phyloP scores from a whole-genome alignment of 53 echinoderm and acorn worm genomes.

The Arbacia lixula region DNA sequence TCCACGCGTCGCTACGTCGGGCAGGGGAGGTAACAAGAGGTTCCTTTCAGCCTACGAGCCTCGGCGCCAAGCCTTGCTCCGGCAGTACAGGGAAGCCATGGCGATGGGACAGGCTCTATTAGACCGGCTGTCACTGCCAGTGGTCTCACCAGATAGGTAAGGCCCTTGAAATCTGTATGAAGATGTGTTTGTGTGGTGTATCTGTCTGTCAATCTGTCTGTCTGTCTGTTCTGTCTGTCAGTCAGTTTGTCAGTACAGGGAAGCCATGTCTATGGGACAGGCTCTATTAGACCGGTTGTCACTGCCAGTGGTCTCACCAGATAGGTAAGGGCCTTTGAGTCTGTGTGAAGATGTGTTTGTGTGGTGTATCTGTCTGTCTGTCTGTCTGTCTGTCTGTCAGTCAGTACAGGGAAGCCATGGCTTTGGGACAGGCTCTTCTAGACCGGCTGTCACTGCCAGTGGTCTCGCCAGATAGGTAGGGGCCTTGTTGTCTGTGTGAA shows the following conservation, averaged over 20 bases:
- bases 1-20: slow-evolving; percentile 71
- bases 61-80: slow-evolving; percentile 66
- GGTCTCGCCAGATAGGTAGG: slow-evolving; percentile 79
- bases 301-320: slow-evolving; percentile 78
- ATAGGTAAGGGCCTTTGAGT: too few relatives aligned
- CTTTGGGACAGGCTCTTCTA: slow-evolving; percentile 84
- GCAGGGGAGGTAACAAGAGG: slow-evolving; percentile 48
- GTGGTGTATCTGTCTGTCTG: not conserved
- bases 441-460: slow-evolving; percentile 76
- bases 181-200: too few relatives aligned
- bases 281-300: slow-evolving; percentile 84
- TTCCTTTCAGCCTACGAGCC: slow-evolving; percentile 71
- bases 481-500: too few relatives aligned
- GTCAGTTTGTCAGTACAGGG: slow-evolving; percentile 77
- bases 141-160: slow-evolving; percentile 88
- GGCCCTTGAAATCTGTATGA: too few relatives aligned
- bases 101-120: slow-evolving; percentile 92
- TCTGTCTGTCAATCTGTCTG: too few relatives aligned
- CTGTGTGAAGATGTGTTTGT: too few relatives aligned
- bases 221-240: too few relatives aligned
- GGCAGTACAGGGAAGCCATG: slow-evolving; percentile 78
- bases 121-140: slow-evolving; percentile 78
- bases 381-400: too few relatives aligned
- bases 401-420: slow-evolving; percentile 70
- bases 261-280: slow-evolving; percentile 88